Conservation (phyloP, 2,888 invertebrate species). For the Zeuzera pyrina region DNA sequence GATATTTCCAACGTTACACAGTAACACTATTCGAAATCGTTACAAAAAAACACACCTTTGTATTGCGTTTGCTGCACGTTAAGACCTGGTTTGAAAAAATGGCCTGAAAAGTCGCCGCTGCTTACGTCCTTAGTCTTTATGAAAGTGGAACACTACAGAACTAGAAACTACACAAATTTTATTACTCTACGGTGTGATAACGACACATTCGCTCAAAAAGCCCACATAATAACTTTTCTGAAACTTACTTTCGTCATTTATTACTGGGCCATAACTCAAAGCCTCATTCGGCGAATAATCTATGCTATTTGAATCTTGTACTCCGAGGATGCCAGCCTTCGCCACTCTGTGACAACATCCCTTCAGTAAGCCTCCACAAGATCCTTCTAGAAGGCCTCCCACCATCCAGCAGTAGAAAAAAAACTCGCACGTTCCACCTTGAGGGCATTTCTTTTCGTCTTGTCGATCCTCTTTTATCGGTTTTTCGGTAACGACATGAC, state of each 20-base stretch:
- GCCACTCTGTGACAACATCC: conserved; percentile 90
- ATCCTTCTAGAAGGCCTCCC: conserved; percentile 88
- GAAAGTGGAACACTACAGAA: no score
- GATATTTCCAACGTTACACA: no score
- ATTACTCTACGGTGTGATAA: conserved; percentile 30
- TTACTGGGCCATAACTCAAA: conserved; percentile 80
- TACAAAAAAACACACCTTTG: no score
- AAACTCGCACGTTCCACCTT: conserved; percentile 90
- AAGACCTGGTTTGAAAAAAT: no score
- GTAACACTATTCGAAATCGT: no score
- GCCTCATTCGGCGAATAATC: conserved; percentile 76
- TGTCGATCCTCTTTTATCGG: conserved; percentile 27
- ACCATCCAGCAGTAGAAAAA: conserved; percentile 94
- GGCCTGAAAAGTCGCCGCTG: no score
- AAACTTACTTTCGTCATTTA: conserved; percentile 85
- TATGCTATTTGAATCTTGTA: conserved; percentile 76
- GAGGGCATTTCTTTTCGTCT: conserved; percentile 74
- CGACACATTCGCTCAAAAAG: conserved; percentile 6
- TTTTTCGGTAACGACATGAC: conserved; percentile 14
- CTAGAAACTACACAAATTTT: no score
- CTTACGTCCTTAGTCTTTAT: no score
- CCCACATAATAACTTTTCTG: neutral
- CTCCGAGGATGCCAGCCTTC: conserved; percentile 76
- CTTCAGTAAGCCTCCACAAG: conserved; percentile 86
- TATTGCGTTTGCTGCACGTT: no score